Percentiles rank a stretch among this genome's conserved stretches.
phyloP scores from a whole-genome alignment of 2,797 vertebrate species.

The Bufotes viridis region DNA sequence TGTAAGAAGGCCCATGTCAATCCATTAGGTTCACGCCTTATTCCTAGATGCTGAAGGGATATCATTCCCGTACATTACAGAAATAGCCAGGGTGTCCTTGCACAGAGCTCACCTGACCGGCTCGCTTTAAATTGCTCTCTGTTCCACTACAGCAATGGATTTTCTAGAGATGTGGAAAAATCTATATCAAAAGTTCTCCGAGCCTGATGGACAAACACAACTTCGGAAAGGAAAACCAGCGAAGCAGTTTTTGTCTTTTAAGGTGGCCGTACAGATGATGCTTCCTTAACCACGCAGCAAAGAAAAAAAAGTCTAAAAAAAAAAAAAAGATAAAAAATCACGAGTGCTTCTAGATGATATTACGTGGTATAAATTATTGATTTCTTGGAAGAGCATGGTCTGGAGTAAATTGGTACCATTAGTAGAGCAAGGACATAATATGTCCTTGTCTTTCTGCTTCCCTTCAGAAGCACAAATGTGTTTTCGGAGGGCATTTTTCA shows the following conservation, averaged over 20 bases:
- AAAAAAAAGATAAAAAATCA: no score
- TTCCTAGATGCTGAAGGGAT: not conserved
- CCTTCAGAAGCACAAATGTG: slow-evolving; percentile 21
- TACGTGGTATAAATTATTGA: slow-evolving; percentile 6
- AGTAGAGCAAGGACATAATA: slow-evolving; percentile 17
- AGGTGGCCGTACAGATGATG: not conserved
- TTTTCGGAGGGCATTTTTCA: slow-evolving; percentile 25
- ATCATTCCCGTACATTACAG: not conserved
- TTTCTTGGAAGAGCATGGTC: slow-evolving; percentile 1
- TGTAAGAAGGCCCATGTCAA: not conserved
- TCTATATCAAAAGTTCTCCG: slow-evolving; percentile 20
- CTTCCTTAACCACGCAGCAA: not conserved
- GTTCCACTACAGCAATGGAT: slow-evolving; percentile 20
- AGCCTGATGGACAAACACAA: not conserved
- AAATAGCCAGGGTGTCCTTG: not conserved
- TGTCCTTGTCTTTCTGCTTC: slow-evolving; percentile 28
- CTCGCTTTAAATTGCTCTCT: slow-evolving; percentile 16
- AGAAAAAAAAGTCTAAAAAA: not conserved
- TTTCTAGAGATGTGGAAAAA: slow-evolving; percentile 18
- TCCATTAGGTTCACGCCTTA: not conserved
- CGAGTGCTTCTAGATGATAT: not conserved
- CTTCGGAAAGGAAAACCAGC: not conserved
- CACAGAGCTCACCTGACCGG: not conserved
- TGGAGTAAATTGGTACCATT: slow-evolving; percentile 30
- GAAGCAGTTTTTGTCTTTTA: not conserved